Evolutionary conservation across 2,797 vertebrate genomes (phyloP).

Genomic region (Orientallactaga sibirica): DNA sequence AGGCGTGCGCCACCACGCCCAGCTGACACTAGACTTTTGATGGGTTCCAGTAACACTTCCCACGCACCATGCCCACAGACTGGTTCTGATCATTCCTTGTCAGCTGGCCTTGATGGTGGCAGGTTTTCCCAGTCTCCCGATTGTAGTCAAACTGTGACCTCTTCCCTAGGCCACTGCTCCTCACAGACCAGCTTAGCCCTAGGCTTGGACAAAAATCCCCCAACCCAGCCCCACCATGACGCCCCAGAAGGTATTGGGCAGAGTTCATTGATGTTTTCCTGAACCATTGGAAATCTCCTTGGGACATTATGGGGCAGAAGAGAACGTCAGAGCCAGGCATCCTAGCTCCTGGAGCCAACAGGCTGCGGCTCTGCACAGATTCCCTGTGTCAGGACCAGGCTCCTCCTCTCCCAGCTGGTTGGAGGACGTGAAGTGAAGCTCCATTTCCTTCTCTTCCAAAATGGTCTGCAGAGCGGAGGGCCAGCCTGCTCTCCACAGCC

Average conservation of each 20-base stretch:
- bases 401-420: neutral
- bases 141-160: neutral
- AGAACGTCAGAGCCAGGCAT: neutral
- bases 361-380: neutral
- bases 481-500: fast-evolving
- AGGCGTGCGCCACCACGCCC: too few species aligned
- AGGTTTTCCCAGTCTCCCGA: neutral
- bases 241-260: neutral
- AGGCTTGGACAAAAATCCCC: neutral
- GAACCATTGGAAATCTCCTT: neutral
- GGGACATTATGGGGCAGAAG: neutral
- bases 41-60: neutral
- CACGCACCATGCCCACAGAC: neutral
- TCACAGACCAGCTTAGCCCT: neutral
- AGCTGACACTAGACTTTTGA: neutral
- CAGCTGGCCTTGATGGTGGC: neutral
- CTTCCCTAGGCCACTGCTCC: neutral
- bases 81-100: neutral
- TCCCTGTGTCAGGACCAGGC: neutral
- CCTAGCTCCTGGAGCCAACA: neutral
- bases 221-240: neutral
- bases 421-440: neutral
- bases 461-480: neutral
- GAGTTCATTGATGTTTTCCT: neutral
- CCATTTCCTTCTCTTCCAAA: neutral